A percentile compares a stretch with the other conserved stretches of the same genome.
Conservation (phyloP, 2,797 vertebrate genomes). For the Pantherophis alleghaniensis region DNA sequence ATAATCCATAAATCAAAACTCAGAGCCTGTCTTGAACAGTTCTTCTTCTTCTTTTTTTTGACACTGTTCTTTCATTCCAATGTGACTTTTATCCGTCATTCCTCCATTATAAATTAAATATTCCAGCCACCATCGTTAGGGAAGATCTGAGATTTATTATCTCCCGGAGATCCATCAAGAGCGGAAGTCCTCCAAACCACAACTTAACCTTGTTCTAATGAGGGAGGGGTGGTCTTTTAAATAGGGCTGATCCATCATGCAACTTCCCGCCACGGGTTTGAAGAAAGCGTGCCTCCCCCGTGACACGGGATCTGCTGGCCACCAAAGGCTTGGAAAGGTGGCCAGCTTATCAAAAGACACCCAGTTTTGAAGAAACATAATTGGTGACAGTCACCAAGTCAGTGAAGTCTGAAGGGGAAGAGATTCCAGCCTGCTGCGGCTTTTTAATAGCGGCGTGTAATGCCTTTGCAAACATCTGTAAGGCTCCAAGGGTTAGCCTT, state of each 20-base stretch:
- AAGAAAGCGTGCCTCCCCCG: background rate
- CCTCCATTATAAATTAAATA: background rate
- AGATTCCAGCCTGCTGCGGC: background rate
- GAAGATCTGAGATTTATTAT: background rate
- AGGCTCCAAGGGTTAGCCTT: constrained; percentile 31
- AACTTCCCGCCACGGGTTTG: background rate
- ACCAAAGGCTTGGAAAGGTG: constrained; percentile 39
- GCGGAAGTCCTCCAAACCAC: background rate
- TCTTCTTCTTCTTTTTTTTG: background rate
- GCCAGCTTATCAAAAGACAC: constrained; percentile 22
- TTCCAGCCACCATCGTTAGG: background rate
- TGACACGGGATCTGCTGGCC: constrained; percentile 4
- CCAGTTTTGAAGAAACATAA: constrained; percentile 26
- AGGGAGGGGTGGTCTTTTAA: background rate
- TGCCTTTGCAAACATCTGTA: constrained; percentile 42
- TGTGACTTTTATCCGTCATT: constrained; percentile 1
- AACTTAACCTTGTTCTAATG: background rate
- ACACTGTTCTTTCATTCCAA: background rate
- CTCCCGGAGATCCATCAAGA: constrained; percentile 5
- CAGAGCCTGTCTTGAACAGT: background rate
- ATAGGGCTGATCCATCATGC: background rate
- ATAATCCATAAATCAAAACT: background rate
- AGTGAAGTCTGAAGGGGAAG: constrained; percentile 8
- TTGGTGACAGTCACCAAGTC: constrained; percentile 34
- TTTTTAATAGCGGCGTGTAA: constrained; percentile 48